Evolutionary conservation across 2,113 vertebrate species (phyloP).

Genomic region (Cryptoleucopteryx plumbea): DNA sequence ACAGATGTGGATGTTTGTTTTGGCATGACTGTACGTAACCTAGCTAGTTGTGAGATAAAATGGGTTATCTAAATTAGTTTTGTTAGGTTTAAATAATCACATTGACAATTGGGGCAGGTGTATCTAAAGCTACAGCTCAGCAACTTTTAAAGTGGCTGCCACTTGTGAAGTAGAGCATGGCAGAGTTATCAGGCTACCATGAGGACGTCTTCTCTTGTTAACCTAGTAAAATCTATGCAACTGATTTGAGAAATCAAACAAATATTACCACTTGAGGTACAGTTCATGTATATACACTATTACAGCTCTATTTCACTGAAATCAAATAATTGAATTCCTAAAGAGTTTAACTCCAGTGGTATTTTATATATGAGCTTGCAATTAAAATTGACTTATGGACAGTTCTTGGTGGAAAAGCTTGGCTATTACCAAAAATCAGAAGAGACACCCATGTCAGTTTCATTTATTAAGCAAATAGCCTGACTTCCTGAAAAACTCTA

Average conservation of each 20-base stretch:
- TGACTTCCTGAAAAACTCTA: neutral
- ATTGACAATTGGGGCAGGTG: neutral
- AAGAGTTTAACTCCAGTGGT: neutral
- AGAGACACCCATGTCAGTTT: neutral
- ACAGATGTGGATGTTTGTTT: neutral
- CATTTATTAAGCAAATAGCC: neutral
- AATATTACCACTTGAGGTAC: neutral
- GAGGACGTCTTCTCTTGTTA: neutral
- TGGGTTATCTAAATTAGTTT: neutral
- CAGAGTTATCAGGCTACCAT: neutral
- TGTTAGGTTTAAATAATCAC: neutral
- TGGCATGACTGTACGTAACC: neutral
- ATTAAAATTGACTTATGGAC: neutral
- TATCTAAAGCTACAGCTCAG: neutral
- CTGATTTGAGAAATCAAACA: neutral
- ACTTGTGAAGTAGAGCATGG: neutral
- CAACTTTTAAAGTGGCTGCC: neutral
- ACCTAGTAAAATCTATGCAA: neutral
- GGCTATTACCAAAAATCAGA: neutral
- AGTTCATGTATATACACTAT: neutral
- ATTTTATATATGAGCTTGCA: neutral
- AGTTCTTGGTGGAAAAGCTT: neutral
- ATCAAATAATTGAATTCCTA: neutral
- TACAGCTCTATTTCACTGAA: neutral
- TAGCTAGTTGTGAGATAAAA: neutral